Conservation (phyloP, 1,140 invertebrate genomes). For the Acyrthosiphon pisum region DNA sequence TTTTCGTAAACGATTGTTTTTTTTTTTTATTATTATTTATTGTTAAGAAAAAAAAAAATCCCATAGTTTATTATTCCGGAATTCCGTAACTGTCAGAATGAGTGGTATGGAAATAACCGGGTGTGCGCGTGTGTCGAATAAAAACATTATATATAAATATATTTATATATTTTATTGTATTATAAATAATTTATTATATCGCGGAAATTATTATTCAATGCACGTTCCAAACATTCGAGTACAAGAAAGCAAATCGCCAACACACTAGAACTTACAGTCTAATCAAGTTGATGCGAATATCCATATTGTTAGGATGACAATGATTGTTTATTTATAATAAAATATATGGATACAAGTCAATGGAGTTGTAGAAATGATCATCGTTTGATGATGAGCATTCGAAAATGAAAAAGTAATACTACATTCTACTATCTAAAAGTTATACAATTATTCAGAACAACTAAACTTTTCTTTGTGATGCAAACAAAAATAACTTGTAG, state of each 20-base stretch:
- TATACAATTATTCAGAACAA: neutral
- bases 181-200: neutral
- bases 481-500: neutral
- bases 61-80: neutral
- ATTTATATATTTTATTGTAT: neutral
- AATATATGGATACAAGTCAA: neutral
- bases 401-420: neutral
- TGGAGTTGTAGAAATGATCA: neutral
- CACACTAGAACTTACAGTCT: neutral
- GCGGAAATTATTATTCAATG: neutral
- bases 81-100: neutral
- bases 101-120: neutral
- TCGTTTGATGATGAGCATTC: neutral
- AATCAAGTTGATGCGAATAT: neutral
- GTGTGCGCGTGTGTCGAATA: neutral
- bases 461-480: neutral
- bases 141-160: neutral
- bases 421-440: neutral
- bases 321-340: neutral
- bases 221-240: neutral
- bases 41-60: neutral
- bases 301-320: neutral
- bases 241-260: neutral
- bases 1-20: slow-evolving; percentile 12
- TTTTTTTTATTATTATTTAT: slow-evolving; percentile 18